A percentile compares a stretch with the other conserved stretches of the same genome.
Evolutionary conservation across 2,888 invertebrate genomes (phyloP).

Genomic region (Meganola albula): DNA sequence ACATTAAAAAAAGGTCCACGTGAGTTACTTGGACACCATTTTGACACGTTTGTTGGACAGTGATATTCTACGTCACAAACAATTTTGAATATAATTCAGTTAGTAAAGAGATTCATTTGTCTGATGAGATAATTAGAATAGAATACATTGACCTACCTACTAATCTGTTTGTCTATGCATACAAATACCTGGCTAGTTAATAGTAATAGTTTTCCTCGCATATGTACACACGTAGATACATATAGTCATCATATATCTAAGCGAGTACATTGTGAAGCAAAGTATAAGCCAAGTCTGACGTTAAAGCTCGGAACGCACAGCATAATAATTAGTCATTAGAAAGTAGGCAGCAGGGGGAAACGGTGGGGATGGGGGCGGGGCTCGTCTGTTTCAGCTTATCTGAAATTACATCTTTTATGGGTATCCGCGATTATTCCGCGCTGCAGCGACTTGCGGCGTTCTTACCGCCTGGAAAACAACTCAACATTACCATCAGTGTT

Average conservation of each 20-base stretch:
- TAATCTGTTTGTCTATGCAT: too few relatives aligned
- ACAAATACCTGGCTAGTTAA: too few relatives aligned
- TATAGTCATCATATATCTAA: slow-evolving; percentile 35
- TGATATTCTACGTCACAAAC: too few relatives aligned
- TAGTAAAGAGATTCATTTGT: too few relatives aligned
- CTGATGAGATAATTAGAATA: too few relatives aligned
- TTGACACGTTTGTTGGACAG: too few relatives aligned
- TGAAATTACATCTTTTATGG: slow-evolving; percentile 79
- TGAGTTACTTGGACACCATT: too few relatives aligned
- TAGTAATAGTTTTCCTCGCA: too few relatives aligned
- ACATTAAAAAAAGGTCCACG: too few relatives aligned
- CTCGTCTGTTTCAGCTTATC: slow-evolving; percentile 78
- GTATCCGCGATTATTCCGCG: slow-evolving; percentile 78
- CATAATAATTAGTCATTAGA: slow-evolving; percentile 79
- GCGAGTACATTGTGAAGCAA: slow-evolving; percentile 46
- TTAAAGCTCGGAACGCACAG: slow-evolving; percentile 75
- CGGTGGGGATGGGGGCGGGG: slow-evolving; percentile 55
- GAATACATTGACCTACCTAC: too few relatives aligned
- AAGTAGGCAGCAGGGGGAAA: slow-evolving; percentile 68
- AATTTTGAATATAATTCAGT: too few relatives aligned
- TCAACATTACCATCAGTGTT: slow-evolving; percentile 68
- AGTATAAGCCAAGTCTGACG: slow-evolving; percentile 61
- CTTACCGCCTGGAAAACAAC: slow-evolving; percentile 70
- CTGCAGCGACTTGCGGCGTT: slow-evolving; percentile 74
- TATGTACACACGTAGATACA: too few relatives aligned